Evolutionary conservation across 2,113 vertebrate species (phyloP), one percentile per base, ranked within the genome.

Genomic region (Chloebia gouldiae): DNA sequence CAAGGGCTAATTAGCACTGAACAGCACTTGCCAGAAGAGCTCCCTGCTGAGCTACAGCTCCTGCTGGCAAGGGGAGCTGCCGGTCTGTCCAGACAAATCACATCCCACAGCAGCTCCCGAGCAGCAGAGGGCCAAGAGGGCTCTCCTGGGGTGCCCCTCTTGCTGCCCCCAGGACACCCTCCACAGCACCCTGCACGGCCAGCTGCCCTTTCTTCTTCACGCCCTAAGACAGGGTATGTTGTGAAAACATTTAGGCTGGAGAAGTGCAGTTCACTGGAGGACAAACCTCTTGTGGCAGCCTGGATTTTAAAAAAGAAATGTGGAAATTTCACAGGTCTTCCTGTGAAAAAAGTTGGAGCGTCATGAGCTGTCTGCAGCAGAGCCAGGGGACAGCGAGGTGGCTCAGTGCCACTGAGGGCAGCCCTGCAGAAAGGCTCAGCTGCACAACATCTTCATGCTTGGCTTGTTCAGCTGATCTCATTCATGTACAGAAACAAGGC

Each of bases 1-100:
- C 79, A 79, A 90, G 65, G 80, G 82, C 88, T 86, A 73, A 90
- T 94, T 88, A 96, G 68, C 66, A 53, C 88, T 19, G 33, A 23
- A 37, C 27, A 78, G 68, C 80, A 16, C 71, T 88, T 86, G 80
- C 88, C 86, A 92, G 86, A 35, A 84, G 84, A 83, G 79, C 39
- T 28, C 50, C 92, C 92, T 60, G 77, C 94, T 60, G 92, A 93
- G 94, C 66, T 56, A 64, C 83, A 92, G 60, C 80, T 81, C 18
- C 51, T 63, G 72, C 92, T 90, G 88, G 95, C 88, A 86, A 13
- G 54, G 68, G 63, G 25, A 88, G 28, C 22, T n/a, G 8, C 69
- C 59, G 17, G 53, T 35, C 76, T 86, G 92, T 63, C 59, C 86
- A 84, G 86, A 80, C 37, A 25, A 53, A 92, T 72, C 75, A 30